These are phyloP conservation scores for Plagodis pulveraria DNA, from an alignment of 2,888 invertebrate species.

Conservation along the genomic window DNA sequence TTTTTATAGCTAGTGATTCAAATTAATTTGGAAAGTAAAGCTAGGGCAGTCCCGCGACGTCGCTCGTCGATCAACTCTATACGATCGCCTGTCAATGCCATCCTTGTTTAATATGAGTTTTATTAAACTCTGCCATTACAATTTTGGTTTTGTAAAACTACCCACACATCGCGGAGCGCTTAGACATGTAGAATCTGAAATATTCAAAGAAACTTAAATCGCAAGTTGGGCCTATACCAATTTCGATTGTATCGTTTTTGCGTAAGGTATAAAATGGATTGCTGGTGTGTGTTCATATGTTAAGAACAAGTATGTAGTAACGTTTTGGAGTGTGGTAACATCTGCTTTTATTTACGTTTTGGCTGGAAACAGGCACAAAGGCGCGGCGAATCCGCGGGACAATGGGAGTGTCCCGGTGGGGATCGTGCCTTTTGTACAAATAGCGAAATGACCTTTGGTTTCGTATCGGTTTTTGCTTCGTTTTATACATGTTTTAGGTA, in stretches of 20 bases:
- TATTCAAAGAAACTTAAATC: slow-evolving; percentile 35
- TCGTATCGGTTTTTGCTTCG: background rate
- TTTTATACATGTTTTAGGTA: no score
- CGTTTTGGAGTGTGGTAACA: slow-evolving; percentile 79
- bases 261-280: slow-evolving; percentile 43
- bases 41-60: slow-evolving; percentile 29
- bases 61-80: slow-evolving; percentile 48
- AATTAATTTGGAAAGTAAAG: slow-evolving; percentile 22
- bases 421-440: slow-evolving; percentile 52
- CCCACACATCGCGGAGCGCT: slow-evolving; percentile 66
- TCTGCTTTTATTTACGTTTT: slow-evolving; percentile 84
- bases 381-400: slow-evolving; percentile 73
- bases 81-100: slow-evolving; percentile 67
- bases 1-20: slow-evolving; percentile 14
- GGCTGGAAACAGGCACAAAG: slow-evolving; percentile 79
- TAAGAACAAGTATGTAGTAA: slow-evolving; percentile 42
- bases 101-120: slow-evolving; percentile 75
- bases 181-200: slow-evolving; percentile 41
- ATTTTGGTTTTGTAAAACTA: slow-evolving; percentile 81
- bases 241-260: slow-evolving; percentile 27
- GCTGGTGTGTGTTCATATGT: slow-evolving; percentile 34
- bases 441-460: slow-evolving; percentile 64
- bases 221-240: slow-evolving; percentile 11
- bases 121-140: slow-evolving; percentile 74
- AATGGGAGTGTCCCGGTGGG: slow-evolving; percentile 56